A percentile compares a stretch with the other conserved stretches of the same genome.
Evolutionary conservation across 2,888 invertebrate genomes (phyloP).

Genomic region (Noctua pronuba): DNA sequence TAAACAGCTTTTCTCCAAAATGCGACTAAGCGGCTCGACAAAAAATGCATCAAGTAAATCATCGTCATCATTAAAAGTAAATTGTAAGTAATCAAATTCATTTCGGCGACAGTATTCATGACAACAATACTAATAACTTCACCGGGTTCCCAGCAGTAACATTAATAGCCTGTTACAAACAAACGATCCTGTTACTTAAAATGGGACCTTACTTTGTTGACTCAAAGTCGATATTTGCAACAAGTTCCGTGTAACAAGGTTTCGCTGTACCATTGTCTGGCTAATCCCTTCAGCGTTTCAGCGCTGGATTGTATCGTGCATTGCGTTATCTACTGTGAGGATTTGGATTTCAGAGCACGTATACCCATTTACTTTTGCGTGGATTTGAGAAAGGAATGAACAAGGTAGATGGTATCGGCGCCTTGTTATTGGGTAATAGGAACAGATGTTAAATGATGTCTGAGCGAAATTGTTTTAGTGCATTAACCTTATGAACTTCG

Average conservation of each 20-base stretch:
- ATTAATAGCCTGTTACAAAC: constrained; percentile 60
- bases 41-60: constrained; percentile 12
- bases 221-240: constrained; percentile 36
- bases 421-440: constrained; percentile 25
- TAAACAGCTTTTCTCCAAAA: not conserved
- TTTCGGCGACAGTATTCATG: constrained; percentile 56
- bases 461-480: not conserved
- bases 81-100: constrained; percentile 37
- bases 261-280: constrained; percentile 63
- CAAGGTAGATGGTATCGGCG: constrained; percentile 24
- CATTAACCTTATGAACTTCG: constrained; percentile 12
- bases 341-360: constrained; percentile 46
- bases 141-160: constrained; percentile 51
- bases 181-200: constrained; percentile 27
- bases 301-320: constrained; percentile 58
- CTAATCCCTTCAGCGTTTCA: constrained; percentile 59
- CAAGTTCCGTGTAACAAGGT: constrained; percentile 46
- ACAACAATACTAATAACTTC: constrained; percentile 55
- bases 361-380: constrained; percentile 47
- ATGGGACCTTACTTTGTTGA: constrained; percentile 5
- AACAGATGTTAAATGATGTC: constrained; percentile 2
- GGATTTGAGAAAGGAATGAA: constrained; percentile 43
- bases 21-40: not conserved
- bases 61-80: constrained; percentile 25
- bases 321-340: constrained; percentile 52